Evolutionary conservation across 1,140 invertebrate species (phyloP).

Genomic region (Bombus confusus): DNA sequence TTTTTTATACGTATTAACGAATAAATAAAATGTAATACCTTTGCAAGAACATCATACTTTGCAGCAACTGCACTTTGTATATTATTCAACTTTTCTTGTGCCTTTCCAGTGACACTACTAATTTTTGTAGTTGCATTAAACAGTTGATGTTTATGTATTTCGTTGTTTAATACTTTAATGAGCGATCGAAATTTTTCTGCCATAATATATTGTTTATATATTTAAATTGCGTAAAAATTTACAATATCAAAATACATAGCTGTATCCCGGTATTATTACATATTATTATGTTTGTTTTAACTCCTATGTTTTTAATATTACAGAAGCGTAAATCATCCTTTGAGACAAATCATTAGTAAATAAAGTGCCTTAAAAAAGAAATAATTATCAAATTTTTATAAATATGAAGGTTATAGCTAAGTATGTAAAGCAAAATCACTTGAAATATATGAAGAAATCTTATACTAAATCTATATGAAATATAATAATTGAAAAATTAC

Average conservation of each 20-base stretch:
- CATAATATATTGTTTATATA: conserved; percentile 54
- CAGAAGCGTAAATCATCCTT: neutral
- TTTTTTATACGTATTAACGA: neutral
- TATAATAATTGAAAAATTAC: neutral
- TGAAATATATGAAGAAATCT: neutral
- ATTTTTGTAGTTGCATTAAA: conserved; percentile 66
- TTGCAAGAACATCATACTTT: conserved; percentile 73
- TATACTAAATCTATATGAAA: neutral
- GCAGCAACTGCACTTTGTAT: conserved; percentile 68
- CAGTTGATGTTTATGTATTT: conserved; percentile 67
- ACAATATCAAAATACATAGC: neutral
- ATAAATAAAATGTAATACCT: conserved; percentile 61
- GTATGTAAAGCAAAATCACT: neutral
- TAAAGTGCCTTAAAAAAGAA: neutral
- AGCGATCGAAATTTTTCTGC: conserved; percentile 65
- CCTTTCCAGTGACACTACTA: conserved; percentile 66
- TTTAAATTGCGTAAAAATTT: neutral
- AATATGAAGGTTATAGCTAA: neutral
- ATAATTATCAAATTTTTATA: neutral
- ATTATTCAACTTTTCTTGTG: conserved; percentile 67
- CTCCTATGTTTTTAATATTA: neutral
- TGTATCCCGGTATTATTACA: neutral
- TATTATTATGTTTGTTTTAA: neutral
- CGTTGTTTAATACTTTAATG: conserved; percentile 60
- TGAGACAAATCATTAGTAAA: neutral